Conservation (phyloP, 1,140 invertebrate genomes). For the Notospermus geniculatus region DNA sequence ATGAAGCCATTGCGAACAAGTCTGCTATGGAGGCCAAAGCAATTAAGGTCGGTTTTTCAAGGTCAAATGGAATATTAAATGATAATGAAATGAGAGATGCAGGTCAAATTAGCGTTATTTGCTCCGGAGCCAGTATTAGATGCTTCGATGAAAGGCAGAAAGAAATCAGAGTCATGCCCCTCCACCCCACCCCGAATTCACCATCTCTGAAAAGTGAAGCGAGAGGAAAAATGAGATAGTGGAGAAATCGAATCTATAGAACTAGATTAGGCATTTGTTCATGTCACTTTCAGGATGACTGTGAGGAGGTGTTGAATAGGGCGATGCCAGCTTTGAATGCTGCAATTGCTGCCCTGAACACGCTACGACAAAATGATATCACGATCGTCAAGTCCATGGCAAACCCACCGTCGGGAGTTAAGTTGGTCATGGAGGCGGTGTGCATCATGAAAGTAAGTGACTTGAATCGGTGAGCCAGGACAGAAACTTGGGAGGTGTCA, state of each 20-base stretch:
- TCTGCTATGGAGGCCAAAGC: slow-evolving; percentile 49
- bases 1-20: slow-evolving; percentile 49
- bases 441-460: slow-evolving; percentile 54
- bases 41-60: too few relatives aligned
- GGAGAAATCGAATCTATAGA: background rate
- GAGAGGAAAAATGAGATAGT: background rate
- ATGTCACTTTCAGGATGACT: slow-evolving; percentile 50
- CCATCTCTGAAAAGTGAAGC: too few relatives aligned
- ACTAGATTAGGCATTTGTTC: background rate
- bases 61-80: too few relatives aligned
- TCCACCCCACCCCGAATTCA: background rate
- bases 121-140: too few relatives aligned
- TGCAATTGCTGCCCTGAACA: slow-evolving; percentile 52
- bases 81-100: too few relatives aligned
- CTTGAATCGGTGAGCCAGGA: background rate
- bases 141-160: too few relatives aligned
- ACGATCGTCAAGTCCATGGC: slow-evolving; percentile 51
- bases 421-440: slow-evolving; percentile 55
- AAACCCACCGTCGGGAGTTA: slow-evolving; percentile 53
- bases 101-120: too few relatives aligned
- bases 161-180: too few relatives aligned
- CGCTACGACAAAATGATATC: slow-evolving; percentile 56
- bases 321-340: slow-evolving; percentile 56
- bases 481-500: too few relatives aligned
- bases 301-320: slow-evolving; percentile 50